Percentiles rank a stretch among this genome's conserved stretches.
Conservation (phyloP, 2,797 vertebrate genomes). For the Chelon auratus region DNA sequence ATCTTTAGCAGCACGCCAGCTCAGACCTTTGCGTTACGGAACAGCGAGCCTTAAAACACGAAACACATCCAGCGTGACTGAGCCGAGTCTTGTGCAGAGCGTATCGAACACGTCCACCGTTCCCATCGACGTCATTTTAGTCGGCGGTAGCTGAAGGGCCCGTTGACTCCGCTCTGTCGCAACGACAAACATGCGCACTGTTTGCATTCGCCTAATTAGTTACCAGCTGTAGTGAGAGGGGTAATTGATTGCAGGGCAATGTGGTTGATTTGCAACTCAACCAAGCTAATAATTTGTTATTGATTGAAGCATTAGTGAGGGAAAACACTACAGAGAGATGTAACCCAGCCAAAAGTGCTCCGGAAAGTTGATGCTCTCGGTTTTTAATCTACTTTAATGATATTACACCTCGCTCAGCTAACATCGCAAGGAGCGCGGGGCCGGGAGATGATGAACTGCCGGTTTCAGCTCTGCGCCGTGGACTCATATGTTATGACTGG, state of each 20-base stretch:
- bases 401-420: conserved; percentile 68
- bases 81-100: conserved; percentile 4
- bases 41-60: conserved; percentile 1
- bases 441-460: conserved; percentile 67
- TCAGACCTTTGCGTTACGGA: background rate
- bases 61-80: conserved; percentile 1
- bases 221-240: conserved; percentile 61
- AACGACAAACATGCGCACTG: conserved; percentile 60
- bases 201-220: conserved; percentile 76
- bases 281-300: conserved; percentile 84
- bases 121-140: conserved; percentile 45
- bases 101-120: conserved; percentile 43
- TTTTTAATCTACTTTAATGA: conserved; percentile 75
- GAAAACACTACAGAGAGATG: conserved; percentile 58
- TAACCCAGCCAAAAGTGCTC: conserved; percentile 46
- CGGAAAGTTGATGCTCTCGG: conserved; percentile 59
- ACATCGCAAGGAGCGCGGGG: conserved; percentile 40
- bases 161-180: conserved; percentile 55
- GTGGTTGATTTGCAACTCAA: conserved; percentile 81
- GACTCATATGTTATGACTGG: conserved; percentile 63
- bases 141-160: conserved; percentile 27
- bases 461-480: conserved; percentile 48
- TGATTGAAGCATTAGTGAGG: conserved; percentile 77
- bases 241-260: conserved; percentile 79
- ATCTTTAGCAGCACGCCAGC: background rate